Conservation (phyloP, 1,140 invertebrate genomes). For the Rhizoglyphus robini region DNA sequence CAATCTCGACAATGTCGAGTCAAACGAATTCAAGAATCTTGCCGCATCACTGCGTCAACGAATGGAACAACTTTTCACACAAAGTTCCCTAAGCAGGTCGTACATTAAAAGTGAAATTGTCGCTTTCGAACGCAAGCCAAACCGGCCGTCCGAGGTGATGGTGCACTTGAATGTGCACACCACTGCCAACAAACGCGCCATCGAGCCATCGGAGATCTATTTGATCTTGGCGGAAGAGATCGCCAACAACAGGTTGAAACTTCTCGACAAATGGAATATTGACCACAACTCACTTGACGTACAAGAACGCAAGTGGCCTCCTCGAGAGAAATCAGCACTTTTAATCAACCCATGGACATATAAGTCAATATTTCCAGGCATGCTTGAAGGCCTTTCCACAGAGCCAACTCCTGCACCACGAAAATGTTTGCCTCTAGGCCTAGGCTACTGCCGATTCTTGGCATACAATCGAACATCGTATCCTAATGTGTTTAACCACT, state of each 20-base stretch:
- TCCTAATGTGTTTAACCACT: constrained; percentile 57
- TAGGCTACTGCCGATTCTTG: constrained; percentile 52
- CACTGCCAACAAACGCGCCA: constrained; percentile 43
- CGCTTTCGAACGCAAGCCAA: constrained; percentile 37
- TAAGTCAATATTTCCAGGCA: constrained; percentile 25
- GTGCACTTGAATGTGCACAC: constrained; percentile 58
- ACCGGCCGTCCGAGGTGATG: constrained; percentile 45
- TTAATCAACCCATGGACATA: constrained; percentile 23
- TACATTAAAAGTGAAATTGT: constrained; percentile 24
- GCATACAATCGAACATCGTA: constrained; percentile 66
- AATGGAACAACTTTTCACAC: constrained; percentile 24
- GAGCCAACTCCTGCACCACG: constrained; percentile 42
- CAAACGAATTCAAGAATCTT: constrained; percentile 44
- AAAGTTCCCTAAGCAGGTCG: constrained; percentile 20
- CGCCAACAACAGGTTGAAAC: constrained; percentile 17
- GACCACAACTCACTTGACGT: constrained; percentile 27
- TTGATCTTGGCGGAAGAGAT: constrained; percentile 44
- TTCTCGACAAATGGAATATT: constrained; percentile 24
- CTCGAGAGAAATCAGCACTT: background rate
- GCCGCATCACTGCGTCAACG: constrained; percentile 35
- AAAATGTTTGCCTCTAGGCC: constrained; percentile 48
- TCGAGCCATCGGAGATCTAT: constrained; percentile 40
- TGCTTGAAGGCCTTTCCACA: constrained; percentile 35
- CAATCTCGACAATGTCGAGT: constrained; percentile 46
- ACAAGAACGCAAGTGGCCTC: constrained; percentile 19